Base-by-base conservation (phyloP, 1,140 invertebrate genomes). In the Spodoptera litura region DNA sequence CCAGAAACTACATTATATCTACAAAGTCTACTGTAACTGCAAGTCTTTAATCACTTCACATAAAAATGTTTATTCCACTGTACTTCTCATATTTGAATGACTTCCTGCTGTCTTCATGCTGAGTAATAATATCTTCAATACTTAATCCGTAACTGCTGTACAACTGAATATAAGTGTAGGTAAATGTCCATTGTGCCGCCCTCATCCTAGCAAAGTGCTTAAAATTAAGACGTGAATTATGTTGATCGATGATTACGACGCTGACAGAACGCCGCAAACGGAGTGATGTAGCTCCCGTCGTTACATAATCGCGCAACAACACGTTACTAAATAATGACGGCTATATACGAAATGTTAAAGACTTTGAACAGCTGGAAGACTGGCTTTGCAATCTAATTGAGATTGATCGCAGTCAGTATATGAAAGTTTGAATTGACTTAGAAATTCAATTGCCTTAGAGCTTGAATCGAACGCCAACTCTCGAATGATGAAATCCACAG, bases 351-450 rank as follows among this genome's bases (percentile, higher is more conserved):
- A 88, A 89, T 94, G 88, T 93, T 93, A 96, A 83, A 96, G 94
- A 91, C 91, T 95, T 62, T 91, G 94, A 91, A 97, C 87, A 92
- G 95, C 95, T 90, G 95, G 94, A 94, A 96, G 96, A 93, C 97
- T 97, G 87, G 95, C 96, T 95, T 98, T 98, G 96, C 98, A 98
- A 96, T 98, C 98, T 91, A 98, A 96, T 93, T 96, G 96, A 91
- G 95, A 96, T 88, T 96, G 95, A 89, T 95, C 95, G 87, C 95
- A 94, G 94, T 97, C 97, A 92, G 95, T 95, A 94, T 97, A 98
- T 83, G 96, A 96, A 86, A 98, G 96, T 93, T 96, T 96, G 93
- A 98, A 97, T 85, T 97, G 96, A 92, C 96, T 96, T 91, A 99
- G 96, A 96, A 99, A 99, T 94, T 98, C 96, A 94, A 97, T 95